These are phyloP conservation scores for Plebejus melissa DNA, from an alignment of 2,888 invertebrate genomes.

Conservation along the genomic window DNA sequence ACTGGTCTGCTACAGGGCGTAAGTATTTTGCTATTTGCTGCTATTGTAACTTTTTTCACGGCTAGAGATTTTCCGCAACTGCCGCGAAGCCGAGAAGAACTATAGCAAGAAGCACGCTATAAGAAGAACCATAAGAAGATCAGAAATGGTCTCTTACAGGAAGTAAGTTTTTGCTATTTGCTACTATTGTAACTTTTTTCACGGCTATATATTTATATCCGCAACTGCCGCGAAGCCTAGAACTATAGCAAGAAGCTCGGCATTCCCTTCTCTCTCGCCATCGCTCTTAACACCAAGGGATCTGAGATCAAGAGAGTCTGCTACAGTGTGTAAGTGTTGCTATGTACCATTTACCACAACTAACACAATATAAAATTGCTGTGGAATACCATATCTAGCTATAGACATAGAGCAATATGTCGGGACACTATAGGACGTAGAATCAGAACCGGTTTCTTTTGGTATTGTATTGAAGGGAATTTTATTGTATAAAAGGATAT, in stretches of 20 bases:
- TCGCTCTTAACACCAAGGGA: conserved; percentile 97
- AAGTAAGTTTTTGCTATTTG: conserved; percentile 81
- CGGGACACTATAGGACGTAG: no score
- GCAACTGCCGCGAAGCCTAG: conserved; percentile 81
- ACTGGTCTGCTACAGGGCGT: conserved; percentile 96
- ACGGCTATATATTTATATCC: conserved; percentile 46
- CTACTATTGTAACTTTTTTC: conserved; percentile 81
- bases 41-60: conserved; percentile 81
- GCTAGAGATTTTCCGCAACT: no score
- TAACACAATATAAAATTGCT: no score
- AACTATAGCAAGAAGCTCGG: conserved; percentile 82
- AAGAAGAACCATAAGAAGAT: conserved; percentile 97
- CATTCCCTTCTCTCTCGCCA: conserved; percentile 46
- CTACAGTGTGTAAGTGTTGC: conserved; percentile 89
- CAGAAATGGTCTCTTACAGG: conserved; percentile 95
- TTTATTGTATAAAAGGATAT: no score
- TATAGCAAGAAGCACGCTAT: conserved; percentile 86
- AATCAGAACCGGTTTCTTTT: no score
- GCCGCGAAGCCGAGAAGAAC: conserved; percentile 42
- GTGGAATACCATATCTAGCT: no score
- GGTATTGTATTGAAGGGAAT: no score
- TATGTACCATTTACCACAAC: no score
- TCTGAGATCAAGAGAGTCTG: conserved; percentile 96
- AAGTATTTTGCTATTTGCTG: conserved; percentile 60
- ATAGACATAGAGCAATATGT: no score